Conservation (phyloP, 2,797 vertebrate species). For the Aythya fuligula region DNA sequence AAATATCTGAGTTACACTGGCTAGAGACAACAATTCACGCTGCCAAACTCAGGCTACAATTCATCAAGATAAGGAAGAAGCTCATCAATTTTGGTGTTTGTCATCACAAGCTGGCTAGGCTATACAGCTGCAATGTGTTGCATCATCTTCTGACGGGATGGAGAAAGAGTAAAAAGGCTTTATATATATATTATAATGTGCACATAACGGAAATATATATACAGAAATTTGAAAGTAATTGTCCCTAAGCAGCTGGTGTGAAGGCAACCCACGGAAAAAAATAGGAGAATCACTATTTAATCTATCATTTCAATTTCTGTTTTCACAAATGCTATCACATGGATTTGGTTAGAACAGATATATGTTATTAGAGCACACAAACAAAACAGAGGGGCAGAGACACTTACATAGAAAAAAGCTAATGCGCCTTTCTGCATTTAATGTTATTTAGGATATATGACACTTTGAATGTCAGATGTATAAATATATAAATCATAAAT, state of each 20-base stretch:
- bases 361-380: neutral
- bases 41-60: neutral
- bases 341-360: neutral
- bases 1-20: neutral
- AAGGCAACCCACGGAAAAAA: neutral
- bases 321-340: neutral
- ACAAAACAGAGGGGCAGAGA: neutral
- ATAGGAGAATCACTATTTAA: accelerated
- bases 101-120: neutral
- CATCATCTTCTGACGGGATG: neutral
- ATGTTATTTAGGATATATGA: neutral
- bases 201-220: too few species aligned
- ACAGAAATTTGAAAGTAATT: neutral
- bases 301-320: neutral
- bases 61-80: neutral
- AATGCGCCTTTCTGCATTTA: neutral
- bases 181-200: neutral
- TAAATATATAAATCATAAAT: neutral
- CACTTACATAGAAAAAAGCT: neutral
- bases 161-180: neutral
- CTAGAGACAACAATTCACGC: neutral
- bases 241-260: neutral
- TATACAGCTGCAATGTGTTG: neutral
- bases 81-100: neutral
- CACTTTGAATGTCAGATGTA: neutral